Evolutionary conservation across 2,113 vertebrate species (phyloP), one percentile per base, ranked within the genome.

Genomic region (Haemorhous mexicanus): DNA sequence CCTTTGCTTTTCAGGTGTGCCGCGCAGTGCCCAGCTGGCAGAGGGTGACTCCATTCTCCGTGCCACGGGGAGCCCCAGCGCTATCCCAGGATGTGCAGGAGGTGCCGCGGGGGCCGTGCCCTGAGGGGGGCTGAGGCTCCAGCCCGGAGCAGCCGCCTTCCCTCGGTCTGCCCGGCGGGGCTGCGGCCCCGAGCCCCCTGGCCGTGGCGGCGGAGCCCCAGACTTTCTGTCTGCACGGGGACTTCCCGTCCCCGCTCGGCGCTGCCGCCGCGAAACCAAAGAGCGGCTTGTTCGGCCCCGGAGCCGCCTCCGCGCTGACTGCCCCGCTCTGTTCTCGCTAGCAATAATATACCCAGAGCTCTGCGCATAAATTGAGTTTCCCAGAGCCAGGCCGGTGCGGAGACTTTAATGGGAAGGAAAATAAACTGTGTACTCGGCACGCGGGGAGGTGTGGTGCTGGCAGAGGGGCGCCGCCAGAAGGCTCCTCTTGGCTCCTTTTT

Each of bases 161-260:
- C 35, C 59, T 26, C 16, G 35, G 13, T 16, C 6, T 19, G 30
- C 43, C 52, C 63, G 11, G 44, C 61, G 32, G 30, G 43, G 12
- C 61, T 22, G 59, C 87, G 55, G 63, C 44, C 39, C 83, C n/a
- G 32, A 43, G 3, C 46, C 49, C 9, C 68, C 68, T 79, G 44
- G 96, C 97, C 88, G 92, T 7, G 61, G 26, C 41, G 16, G 41
- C 61, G 64, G 68, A 26, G 87, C 92, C 74, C 96, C 97, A 98
- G 98, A 98, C 98, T 97, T 96, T 96, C 72, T 98, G 98, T 98
- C 98, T 98, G 98, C 97, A 59, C 70, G 53, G 98, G 98, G 98
- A 98, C 98, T 98, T 98, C 98, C 98, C 96, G 97, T 98, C 97
- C 97, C 98, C 81, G 77, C 89, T 94, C 95, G 91, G 88, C 85